A percentile compares a stretch with the other conserved stretches of the same genome.
Conservation (phyloP, 1,140 invertebrate genomes). For the Drosophila miranda region DNA sequence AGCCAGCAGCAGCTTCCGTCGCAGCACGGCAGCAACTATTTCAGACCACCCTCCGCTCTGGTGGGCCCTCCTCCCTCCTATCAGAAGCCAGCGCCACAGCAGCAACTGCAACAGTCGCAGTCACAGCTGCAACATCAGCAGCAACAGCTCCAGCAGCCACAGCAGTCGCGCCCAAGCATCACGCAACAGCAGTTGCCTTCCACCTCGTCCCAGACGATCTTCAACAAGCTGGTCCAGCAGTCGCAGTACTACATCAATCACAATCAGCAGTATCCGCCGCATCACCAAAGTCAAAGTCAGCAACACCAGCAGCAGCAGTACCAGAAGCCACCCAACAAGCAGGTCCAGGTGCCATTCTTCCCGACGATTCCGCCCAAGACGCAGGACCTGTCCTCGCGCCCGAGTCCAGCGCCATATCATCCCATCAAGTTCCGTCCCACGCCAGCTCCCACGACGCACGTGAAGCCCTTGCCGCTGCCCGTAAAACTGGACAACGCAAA, state of each 20-base stretch:
- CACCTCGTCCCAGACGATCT: conserved; percentile 61
- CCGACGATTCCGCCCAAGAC: conserved; percentile 80
- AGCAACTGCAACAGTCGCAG: conserved; percentile 34
- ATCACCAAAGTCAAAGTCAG: conserved; percentile 51
- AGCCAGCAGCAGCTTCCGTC: conserved; percentile 55
- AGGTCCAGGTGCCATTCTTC: conserved; percentile 82
- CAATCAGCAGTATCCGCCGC: conserved; percentile 74
- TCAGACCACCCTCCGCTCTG: conserved; percentile 80
- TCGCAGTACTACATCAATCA: conserved; percentile 83
- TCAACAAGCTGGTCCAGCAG: conserved; percentile 74
- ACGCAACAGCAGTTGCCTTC: conserved; percentile 65
- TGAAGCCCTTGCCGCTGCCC: conserved; percentile 69
- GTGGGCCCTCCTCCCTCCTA: conserved; percentile 37
- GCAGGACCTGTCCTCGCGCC: conserved; percentile 3
- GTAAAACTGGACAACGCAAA: conserved; percentile 62
- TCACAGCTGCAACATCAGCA: conserved; percentile 40
- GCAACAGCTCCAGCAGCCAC: conserved; percentile 4
- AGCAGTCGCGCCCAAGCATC: conserved; percentile 42
- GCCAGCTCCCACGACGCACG: conserved; percentile 61
- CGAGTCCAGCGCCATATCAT: conserved; percentile 77
- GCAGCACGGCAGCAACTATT: conserved; percentile 77
- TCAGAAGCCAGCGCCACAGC: conserved; percentile 32
- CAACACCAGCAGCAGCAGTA: conserved; percentile 52
- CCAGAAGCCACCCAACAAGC: conserved; percentile 61
- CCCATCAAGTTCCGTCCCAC: conserved; percentile 80